Evolutionary conservation across 2,888 invertebrate species (phyloP).

Genomic region (Dichetophora obliterata): DNA sequence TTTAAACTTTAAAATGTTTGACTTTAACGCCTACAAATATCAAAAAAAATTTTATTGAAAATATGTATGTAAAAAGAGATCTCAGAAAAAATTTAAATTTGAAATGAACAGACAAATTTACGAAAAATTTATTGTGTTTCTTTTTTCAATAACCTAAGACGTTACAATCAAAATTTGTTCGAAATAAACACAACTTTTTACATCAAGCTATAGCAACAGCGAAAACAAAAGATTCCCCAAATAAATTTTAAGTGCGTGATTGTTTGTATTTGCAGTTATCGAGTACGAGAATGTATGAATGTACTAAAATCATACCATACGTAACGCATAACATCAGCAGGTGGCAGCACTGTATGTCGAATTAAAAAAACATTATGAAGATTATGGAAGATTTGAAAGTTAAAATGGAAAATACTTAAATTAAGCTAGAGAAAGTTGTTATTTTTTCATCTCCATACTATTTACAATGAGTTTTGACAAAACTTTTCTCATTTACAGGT

Average conservation of each 20-base stretch:
- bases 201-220: neutral
- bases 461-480: neutral
- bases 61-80: too few species aligned
- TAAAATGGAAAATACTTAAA: constrained; percentile 13
- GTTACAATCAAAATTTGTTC: too few species aligned
- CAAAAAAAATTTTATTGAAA: too few species aligned
- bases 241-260: constrained; percentile 11
- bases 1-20: too few species aligned
- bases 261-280: neutral
- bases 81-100: too few species aligned
- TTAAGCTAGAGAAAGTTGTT: constrained; percentile 14
- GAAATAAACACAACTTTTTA: too few species aligned
- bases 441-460: neutral
- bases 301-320: neutral
- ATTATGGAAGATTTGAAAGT: constrained; percentile 14
- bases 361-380: constrained; percentile 6
- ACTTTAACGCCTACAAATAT: too few species aligned
- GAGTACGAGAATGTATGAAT: neutral
- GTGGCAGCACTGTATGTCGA: neutral
- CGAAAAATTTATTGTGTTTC: too few species aligned
- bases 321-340: neutral
- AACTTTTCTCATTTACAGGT: neutral
- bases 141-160: too few species aligned
- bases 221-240: neutral
- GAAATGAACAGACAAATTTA: too few species aligned